Base-by-base conservation (phyloP, 2,113 vertebrate species). In the Beaufortia kweichowensis region DNA sequence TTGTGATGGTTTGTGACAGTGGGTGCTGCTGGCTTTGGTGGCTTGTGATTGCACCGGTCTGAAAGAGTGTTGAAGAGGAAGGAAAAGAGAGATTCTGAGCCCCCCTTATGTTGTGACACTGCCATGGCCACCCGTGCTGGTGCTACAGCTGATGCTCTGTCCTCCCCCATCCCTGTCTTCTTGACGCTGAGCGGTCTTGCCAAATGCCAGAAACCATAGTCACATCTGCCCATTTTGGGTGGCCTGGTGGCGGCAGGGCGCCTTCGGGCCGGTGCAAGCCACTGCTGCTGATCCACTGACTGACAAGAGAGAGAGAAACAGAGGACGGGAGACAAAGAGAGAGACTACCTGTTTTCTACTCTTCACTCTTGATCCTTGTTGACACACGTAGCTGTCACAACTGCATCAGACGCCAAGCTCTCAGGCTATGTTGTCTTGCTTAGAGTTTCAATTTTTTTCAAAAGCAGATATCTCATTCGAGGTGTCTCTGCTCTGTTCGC, bases 91-190 rank as follows among this genome's bases (percentile, higher is more conserved):
- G 41, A 41, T 75, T 85, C 85, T 66, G 31, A 14, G 55, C 43
- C 61, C 60, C 87, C 77, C 85, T 57, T 29, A 87, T 87, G 81
- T 82, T 61, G 0, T 91, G 92, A 94, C 93, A 92, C 88, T 82
- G 84, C 69, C 89, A 91, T 91, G 87, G 89, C 90, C 57, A 82
- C 73, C 84, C 86, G 68, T 81, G 66, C 85, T 79, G 9, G 72
- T 43, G 79, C 88, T 89, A 87, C 94, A 95, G 94, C 94, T 95
- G 94, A 94, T 91, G 92, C 92, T 92, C 93, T 94, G 93, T 95
- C 94, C 87, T 83, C 90, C 87, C 88, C 79, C 85, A 91, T 95
- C 90, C 91, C 86, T 87, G 90, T 92, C 93, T 88, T 88, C 85
- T 85, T 94, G 94, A 95, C 88, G 91, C 90, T 94, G 92, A 95